Evolutionary conservation across 2,113 vertebrate genomes (phyloP).

Genomic region (Rhipidura dahli): DNA sequence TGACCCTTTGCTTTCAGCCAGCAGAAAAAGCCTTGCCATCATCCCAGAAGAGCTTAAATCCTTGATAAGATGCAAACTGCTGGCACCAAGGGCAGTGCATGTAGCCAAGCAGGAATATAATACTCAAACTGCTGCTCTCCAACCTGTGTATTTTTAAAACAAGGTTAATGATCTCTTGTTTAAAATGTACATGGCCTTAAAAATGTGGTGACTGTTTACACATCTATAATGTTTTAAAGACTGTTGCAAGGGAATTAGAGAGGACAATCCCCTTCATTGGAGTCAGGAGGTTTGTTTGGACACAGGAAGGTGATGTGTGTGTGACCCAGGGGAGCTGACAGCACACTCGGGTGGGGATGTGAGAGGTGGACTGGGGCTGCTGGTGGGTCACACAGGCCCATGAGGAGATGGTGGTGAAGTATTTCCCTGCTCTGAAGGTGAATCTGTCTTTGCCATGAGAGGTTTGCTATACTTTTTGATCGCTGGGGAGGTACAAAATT

Average conservation of each 20-base stretch:
- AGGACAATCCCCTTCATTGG: background rate
- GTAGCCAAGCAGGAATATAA: background rate
- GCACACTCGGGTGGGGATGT: background rate
- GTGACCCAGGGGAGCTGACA: background rate
- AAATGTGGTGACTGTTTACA: background rate
- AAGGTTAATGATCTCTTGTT: constrained; percentile 43
- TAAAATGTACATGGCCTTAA: background rate
- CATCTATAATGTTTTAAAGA: background rate
- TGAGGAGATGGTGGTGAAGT: background rate
- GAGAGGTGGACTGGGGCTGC: background rate
- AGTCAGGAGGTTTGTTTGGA: background rate
- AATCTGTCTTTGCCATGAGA: background rate
- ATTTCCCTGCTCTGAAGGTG: background rate
- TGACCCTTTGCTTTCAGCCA: constrained; percentile 49
- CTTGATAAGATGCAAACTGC: constrained; percentile 35
- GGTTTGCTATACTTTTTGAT: background rate
- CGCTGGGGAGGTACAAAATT: background rate
- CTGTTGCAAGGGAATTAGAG: background rate
- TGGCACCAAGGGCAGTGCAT: background rate
- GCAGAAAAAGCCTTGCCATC: constrained; percentile 15
- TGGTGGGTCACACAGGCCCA: background rate
- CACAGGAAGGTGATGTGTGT: background rate
- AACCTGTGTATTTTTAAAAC: constrained; percentile 36
- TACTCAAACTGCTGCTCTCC: background rate
- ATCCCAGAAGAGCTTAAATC: constrained; percentile 51